Evolutionary conservation across 2,797 vertebrate species (phyloP).

Genomic region (Labeo calbasu): DNA sequence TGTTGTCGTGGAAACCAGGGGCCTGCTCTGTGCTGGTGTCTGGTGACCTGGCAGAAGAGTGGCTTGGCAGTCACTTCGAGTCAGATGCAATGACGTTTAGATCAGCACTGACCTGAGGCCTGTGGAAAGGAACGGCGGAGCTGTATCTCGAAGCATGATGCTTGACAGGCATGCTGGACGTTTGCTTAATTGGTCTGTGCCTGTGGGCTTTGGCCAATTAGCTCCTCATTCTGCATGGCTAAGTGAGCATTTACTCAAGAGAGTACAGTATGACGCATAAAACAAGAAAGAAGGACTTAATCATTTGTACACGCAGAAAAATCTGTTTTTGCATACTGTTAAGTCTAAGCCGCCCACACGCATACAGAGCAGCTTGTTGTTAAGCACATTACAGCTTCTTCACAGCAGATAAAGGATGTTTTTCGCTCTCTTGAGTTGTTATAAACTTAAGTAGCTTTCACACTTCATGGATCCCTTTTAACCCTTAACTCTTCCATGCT

Average conservation of each 20-base stretch:
- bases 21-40: constrained; percentile 45
- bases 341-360: constrained; percentile 16
- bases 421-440: not conserved
- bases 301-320: constrained; percentile 20
- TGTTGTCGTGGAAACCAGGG: constrained; percentile 64
- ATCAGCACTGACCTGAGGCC: constrained; percentile 27
- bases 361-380: not conserved
- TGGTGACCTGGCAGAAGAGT: constrained; percentile 52
- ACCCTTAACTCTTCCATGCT: not conserved
- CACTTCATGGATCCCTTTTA: constrained; percentile 1
- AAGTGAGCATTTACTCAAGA: constrained; percentile 22
- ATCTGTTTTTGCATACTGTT: constrained; percentile 3
- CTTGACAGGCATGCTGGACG: constrained; percentile 11
- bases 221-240: constrained; percentile 16
- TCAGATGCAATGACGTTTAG: constrained; percentile 19
- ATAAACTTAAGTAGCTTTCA: constrained; percentile 8
- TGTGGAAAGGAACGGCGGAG: not conserved
- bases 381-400: constrained; percentile 9
- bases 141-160: constrained; percentile 9
- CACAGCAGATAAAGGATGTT: not conserved
- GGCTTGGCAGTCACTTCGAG: constrained; percentile 14
- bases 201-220: constrained; percentile 21
- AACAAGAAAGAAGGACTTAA: constrained; percentile 18
- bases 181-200: constrained; percentile 30
- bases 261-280: constrained; percentile 18